phyloP scores from a whole-genome alignment of 2,888 invertebrate species.

The Pinctada fucata region DNA sequence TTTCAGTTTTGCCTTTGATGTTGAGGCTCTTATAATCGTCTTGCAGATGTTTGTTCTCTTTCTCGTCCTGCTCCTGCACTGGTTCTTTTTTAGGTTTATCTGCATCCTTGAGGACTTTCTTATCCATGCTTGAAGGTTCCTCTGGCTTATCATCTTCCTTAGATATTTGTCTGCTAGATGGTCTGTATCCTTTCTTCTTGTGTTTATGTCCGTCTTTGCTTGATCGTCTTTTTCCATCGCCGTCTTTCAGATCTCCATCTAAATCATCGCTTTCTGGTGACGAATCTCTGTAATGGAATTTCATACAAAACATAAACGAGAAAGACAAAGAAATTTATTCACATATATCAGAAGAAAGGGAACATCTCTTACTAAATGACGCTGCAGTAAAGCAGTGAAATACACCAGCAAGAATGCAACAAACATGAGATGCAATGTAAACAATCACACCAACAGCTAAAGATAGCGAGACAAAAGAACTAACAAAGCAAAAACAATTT shows the following conservation, averaged over 20 bases:
- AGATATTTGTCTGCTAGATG: not conserved
- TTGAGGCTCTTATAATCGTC: not conserved
- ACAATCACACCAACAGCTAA: too few relatives aligned
- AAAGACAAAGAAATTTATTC: too few relatives aligned
- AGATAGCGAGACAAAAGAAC: too few relatives aligned
- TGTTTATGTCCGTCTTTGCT: not conserved
- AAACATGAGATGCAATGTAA: too few relatives aligned
- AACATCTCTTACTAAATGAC: too few relatives aligned
- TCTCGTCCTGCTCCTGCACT: not conserved
- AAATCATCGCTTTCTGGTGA: not conserved
- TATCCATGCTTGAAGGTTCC: too few relatives aligned
- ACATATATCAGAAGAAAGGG: too few relatives aligned
- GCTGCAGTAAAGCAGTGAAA: too few relatives aligned
- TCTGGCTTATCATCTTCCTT: not conserved
- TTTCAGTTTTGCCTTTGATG: not conserved
- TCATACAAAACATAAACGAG: too few relatives aligned
- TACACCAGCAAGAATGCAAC: too few relatives aligned
- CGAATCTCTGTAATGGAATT: not conserved
- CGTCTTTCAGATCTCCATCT: not conserved
- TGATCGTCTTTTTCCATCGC: not conserved
- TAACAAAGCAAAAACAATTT: too few relatives aligned
- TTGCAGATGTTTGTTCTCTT: slow-evolving; percentile 11
- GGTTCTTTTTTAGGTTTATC: not conserved
- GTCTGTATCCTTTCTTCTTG: not conserved
- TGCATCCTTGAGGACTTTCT: too few relatives aligned